These are phyloP conservation scores for Drosophila nannoptera DNA, from an alignment of 1,140 invertebrate species.

Conservation along the genomic window DNA sequence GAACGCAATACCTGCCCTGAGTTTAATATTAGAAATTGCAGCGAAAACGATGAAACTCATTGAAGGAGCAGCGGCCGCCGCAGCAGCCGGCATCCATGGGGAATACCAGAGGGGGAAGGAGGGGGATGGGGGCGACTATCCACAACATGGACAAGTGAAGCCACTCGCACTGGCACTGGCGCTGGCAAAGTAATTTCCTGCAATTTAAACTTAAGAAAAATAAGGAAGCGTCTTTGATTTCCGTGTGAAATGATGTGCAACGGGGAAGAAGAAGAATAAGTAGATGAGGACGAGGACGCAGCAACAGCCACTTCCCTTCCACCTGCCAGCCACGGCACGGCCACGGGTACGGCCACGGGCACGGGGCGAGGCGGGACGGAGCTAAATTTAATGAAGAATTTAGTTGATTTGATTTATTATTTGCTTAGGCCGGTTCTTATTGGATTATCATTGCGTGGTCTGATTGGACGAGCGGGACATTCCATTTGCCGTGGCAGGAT, in stretches of 20 bases:
- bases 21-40: constrained; percentile 70
- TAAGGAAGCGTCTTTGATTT: constrained; percentile 78
- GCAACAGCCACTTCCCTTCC: not conserved
- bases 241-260: constrained; percentile 70
- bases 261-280: not conserved
- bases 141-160: constrained; percentile 14
- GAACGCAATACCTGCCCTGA: constrained; percentile 53
- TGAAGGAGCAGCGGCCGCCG: constrained; percentile 2
- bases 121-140: not conserved
- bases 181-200: constrained; percentile 73
- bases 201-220: constrained; percentile 78
- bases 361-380: too few relatives aligned
- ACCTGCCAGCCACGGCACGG: not conserved
- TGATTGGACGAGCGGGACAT: constrained; percentile 7
- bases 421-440: constrained; percentile 28
- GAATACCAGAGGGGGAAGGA: not conserved
- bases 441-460: constrained; percentile 25
- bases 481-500: not conserved
- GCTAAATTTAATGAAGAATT: constrained; percentile 55
- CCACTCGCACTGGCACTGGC: constrained; percentile 37
- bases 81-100: not conserved
- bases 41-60: constrained; percentile 41
- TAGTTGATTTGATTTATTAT: constrained; percentile 73
- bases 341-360: too few relatives aligned
- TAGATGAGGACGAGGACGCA: too few relatives aligned